Conservation (phyloP, 2,113 vertebrate genomes). For the Atrichornis clamosus region DNA sequence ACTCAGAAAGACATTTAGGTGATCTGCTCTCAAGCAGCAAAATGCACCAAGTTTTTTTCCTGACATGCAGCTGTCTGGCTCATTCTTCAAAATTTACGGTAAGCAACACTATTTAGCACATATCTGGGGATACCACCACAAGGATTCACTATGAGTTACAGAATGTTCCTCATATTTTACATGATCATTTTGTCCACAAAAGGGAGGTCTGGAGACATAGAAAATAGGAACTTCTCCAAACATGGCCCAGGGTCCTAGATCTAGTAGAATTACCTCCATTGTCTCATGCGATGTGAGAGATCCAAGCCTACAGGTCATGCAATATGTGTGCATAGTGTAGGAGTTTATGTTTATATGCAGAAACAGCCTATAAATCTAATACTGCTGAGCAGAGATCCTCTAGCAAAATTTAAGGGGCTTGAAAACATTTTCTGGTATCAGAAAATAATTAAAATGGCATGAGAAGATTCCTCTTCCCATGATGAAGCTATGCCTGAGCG, state of each 20-base stretch:
- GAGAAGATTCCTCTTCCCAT: neutral
- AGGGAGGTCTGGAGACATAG: neutral
- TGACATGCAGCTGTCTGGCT: neutral
- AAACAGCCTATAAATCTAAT: neutral
- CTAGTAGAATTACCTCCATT: neutral
- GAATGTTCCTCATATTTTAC: neutral
- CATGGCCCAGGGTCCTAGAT: neutral
- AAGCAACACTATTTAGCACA: neutral
- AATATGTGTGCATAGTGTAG: neutral
- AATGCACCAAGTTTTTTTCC: neutral
- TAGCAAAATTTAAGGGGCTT: neutral
- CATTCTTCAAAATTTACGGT: neutral
- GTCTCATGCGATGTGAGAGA: neutral
- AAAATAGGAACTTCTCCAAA: neutral
- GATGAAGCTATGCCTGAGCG: fast-evolving
- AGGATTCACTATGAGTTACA: neutral
- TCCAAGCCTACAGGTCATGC: neutral
- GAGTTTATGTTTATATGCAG: neutral
- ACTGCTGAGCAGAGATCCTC: neutral
- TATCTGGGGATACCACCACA: neutral
- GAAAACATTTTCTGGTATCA: neutral
- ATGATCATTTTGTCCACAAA: neutral
- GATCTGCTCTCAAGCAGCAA: neutral
- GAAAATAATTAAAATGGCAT: neutral
- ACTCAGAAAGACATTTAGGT: neutral